These are phyloP conservation scores for Drosophila mauritiana DNA, from an alignment of 1,140 invertebrate species.

Conservation along the genomic window DNA sequence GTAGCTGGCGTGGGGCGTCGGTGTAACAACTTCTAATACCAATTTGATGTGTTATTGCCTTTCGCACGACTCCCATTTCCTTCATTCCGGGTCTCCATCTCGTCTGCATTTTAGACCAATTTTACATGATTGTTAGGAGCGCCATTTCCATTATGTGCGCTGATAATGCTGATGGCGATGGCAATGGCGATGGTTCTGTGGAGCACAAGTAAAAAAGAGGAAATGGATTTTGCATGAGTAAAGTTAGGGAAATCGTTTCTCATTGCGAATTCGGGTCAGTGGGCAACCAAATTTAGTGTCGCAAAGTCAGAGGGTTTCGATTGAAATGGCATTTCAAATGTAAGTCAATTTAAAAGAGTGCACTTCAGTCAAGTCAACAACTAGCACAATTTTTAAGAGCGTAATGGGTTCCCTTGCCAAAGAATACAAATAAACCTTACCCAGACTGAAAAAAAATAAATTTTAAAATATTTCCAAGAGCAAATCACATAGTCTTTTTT, in stretches of 20 bases:
- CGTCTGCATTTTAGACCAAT: slow-evolving; percentile 57
- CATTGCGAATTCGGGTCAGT: slow-evolving; percentile 34
- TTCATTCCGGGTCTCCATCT: slow-evolving; percentile 21
- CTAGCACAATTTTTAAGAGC: neutral
- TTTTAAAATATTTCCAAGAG: neutral
- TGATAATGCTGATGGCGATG: slow-evolving; percentile 19
- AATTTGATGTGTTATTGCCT: slow-evolving; percentile 70
- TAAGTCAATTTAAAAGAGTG: neutral
- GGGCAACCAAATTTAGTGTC: slow-evolving; percentile 4
- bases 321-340: neutral
- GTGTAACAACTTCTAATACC: slow-evolving; percentile 66
- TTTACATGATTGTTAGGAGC: slow-evolving; percentile 78
- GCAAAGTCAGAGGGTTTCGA: neutral
- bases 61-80: slow-evolving; percentile 50
- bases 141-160: slow-evolving; percentile 58
- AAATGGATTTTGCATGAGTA: slow-evolving; percentile 41
- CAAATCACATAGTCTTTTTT: neutral
- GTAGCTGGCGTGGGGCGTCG: slow-evolving; percentile 11
- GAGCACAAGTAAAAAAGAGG: slow-evolving; percentile 7
- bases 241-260: slow-evolving; percentile 39
- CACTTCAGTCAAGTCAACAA: neutral
- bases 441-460: neutral
- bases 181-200: slow-evolving; percentile 3
- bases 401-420: no score
- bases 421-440: no score